Conservation (phyloP, 2,113 vertebrate species). For the Tor tambroides region DNA sequence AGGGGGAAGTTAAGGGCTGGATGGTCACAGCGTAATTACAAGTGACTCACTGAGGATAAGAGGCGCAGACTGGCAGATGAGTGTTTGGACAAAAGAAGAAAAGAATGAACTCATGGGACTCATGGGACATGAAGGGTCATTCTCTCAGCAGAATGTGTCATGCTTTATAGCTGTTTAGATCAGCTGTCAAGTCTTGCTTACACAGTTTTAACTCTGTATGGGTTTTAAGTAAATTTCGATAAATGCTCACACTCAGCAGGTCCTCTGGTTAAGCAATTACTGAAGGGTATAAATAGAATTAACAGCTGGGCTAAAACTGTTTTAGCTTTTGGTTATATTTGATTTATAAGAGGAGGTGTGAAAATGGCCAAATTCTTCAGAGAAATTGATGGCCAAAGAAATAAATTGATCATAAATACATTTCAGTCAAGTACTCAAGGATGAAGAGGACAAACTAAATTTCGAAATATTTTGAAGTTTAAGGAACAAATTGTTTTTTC, state of each 20-base stretch:
- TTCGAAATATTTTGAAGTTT: no score
- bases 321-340: not conserved
- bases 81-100: conserved; percentile 28
- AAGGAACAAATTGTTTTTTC: not conserved
- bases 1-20: not conserved
- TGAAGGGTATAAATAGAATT: not conserved
- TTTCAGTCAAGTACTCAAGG: no score
- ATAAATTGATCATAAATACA: no score
- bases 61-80: conserved; percentile 1
- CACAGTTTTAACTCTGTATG: not conserved
- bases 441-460: no score
- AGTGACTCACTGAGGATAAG: not conserved
- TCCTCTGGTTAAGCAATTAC: no score
- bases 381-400: no score
- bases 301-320: not conserved
- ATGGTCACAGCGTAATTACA: conserved; percentile 4
- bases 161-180: conserved; percentile 19
- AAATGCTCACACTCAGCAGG: no score
- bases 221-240: not conserved
- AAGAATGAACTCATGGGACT: conserved; percentile 11
- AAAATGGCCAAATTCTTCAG: not conserved
- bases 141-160: conserved; percentile 1
- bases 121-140: not conserved
- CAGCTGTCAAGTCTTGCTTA: not conserved
- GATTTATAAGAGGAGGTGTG: not conserved